Percentiles rank a stretch among this genome's conserved stretches.
Evolutionary conservation across 2,113 vertebrate species (phyloP).

Genomic region (Psammodynastes pulverulentus): DNA sequence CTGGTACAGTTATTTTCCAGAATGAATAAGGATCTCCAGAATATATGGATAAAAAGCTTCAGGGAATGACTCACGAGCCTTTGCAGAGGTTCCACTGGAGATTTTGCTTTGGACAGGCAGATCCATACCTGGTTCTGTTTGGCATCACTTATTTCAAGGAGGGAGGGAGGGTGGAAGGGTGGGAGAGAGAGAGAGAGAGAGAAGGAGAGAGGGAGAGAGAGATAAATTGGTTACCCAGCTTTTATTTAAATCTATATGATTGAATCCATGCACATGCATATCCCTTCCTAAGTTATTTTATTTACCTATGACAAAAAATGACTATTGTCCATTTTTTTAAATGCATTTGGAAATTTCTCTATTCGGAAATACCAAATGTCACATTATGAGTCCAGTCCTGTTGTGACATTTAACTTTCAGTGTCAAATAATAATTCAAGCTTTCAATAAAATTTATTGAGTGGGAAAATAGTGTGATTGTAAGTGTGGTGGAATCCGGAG

Average conservation of each 20-base stretch:
- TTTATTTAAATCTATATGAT: conserved; percentile 61
- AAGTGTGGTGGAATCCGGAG: background rate
- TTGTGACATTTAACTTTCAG: background rate
- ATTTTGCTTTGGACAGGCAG: conserved; percentile 63
- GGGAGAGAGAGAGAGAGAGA: background rate
- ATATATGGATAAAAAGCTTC: conserved; percentile 73
- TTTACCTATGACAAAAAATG: conserved; percentile 5
- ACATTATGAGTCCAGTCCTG: conserved; percentile 53
- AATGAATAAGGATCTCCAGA: conserved; percentile 74
- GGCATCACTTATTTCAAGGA: background rate
- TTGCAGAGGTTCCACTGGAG: conserved; percentile 74
- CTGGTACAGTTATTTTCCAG: conserved; percentile 65
- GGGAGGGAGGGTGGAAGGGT: background rate
- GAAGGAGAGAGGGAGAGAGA: background rate
- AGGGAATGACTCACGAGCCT: conserved; percentile 69
- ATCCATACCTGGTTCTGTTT: conserved; percentile 69
- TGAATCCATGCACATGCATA: background rate
- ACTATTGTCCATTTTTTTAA: conserved; percentile 31
- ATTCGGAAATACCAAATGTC: conserved; percentile 33
- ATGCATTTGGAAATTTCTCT: conserved; percentile 28
- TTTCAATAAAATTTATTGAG: background rate
- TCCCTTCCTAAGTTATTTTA: background rate
- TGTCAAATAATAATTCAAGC: background rate
- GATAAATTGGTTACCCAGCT: conserved; percentile 53
- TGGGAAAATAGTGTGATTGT: background rate